Percentiles rank a stretch among this genome's conserved stretches.
Conservation (phyloP, 2,797 vertebrate species). For the Cuculus canorus region DNA sequence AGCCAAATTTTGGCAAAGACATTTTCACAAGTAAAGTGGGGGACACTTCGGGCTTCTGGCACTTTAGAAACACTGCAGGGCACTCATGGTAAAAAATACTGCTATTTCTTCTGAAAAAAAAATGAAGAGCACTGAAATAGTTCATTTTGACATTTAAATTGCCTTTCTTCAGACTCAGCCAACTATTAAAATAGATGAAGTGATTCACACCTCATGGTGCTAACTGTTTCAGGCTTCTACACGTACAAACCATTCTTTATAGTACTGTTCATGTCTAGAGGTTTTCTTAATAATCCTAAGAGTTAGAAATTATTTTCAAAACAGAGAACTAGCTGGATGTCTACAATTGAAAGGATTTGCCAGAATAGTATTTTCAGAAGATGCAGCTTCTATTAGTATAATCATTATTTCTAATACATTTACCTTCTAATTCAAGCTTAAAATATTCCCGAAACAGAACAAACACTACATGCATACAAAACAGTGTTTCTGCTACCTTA, state of each 20-base stretch:
- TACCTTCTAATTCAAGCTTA: background rate
- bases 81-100: background rate
- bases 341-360: background rate
- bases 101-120: background rate
- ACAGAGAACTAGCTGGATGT: background rate
- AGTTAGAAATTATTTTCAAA: background rate
- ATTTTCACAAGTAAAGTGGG: background rate
- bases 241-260: background rate
- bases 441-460: background rate
- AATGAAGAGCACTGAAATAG: background rate
- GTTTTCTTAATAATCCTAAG: background rate
- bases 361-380: background rate
- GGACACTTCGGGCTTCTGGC: background rate
- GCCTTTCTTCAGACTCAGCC: slow-evolving; percentile 28
- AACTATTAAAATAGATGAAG: slow-evolving; percentile 24
- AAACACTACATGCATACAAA: background rate
- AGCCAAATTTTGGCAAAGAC: background rate
- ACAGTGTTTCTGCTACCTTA: background rate
- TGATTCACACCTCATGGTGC: slow-evolving; percentile 9
- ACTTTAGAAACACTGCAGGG: background rate
- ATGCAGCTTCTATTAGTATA: background rate
- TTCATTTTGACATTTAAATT: slow-evolving; percentile 47
- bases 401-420: background rate
- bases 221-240: slow-evolving; percentile 11
- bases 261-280: background rate